A percentile compares a stretch with the other conserved stretches of the same genome.
phyloP scores from a whole-genome alignment of 2,113 vertebrate genomes.

The Erinaceus europaeus region DNA sequence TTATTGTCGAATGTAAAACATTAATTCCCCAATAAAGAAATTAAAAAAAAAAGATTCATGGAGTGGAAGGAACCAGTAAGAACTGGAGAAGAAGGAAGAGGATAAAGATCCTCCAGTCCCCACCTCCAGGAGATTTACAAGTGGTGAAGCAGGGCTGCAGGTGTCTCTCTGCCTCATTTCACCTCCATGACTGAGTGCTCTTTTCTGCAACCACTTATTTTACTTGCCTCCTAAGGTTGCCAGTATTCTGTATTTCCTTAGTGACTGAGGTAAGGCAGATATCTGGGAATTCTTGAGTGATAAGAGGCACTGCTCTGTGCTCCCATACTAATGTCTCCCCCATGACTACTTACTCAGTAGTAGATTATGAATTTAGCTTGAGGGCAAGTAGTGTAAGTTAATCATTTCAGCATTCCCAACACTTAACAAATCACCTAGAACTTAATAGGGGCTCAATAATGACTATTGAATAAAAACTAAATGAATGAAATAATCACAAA shows the following conservation, averaged over 20 bases:
- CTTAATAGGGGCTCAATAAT: neutral
- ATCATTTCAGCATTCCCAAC: neutral
- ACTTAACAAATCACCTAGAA: neutral
- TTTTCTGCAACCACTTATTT: neutral
- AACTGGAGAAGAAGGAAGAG: neutral
- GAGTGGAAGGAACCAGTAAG: neutral
- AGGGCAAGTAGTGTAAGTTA: neutral
- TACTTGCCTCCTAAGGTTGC: neutral
- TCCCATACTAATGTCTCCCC: neutral
- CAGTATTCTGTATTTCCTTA: neutral
- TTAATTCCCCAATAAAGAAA: no score
- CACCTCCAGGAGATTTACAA: no score
- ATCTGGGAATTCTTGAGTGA: neutral
- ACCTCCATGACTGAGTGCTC: no score
- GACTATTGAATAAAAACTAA: neutral
- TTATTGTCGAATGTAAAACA: no score
- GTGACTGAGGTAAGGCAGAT: neutral
- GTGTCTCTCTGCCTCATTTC: no score
- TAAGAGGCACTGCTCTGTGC: neutral
- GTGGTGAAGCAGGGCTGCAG: no score
- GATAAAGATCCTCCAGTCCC: no score
- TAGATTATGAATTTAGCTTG: neutral
- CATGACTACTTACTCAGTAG: neutral
- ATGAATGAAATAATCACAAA: neutral
- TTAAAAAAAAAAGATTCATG: no score